Base-by-base conservation (phyloP, 2,888 invertebrate genomes). In the Amphipyra tragopoginis region DNA sequence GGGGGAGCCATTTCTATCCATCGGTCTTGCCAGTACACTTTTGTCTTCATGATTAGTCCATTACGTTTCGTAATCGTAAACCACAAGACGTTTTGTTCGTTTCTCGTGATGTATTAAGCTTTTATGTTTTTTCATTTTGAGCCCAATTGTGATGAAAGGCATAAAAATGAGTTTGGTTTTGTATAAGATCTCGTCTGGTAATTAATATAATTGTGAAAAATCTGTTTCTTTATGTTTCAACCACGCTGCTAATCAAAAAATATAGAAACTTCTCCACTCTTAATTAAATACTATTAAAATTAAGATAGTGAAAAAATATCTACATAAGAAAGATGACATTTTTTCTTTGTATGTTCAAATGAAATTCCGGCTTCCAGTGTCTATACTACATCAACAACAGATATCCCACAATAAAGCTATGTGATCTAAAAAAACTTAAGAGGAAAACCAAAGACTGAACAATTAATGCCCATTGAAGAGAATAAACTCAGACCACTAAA, bases 41-140 rank as follows among this genome's bases (percentile, higher is more conserved):
- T 63, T 58, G 47, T 71, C 52, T 63, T 58, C 34, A 44, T 67
- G 60, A 71, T 69, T 59, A 65, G 29, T 7, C 49, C 53, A 52
- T 65, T 60, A 53, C 47, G 42, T 65, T 15, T 49, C 42, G 40
- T 61, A 50, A 57, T 63, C 43, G 43, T 48, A 15, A 59, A 54
- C 52, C 44, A 50, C 50, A 50, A 57, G 45, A 63, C 11, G 54
- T 67, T 62, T 65, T 53, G 49, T 63, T 51, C 15, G 3, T 50
- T 44, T 15, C 49, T 14, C 26, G 33, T 54, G 38, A 58, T 51
- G 13, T 51, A 53, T 57, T 34, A 9, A n/a, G n/a, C 21, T 8
- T 43, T 49, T 40, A 53, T 60, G 51, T 47, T 21, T 50, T n/a
- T 47, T 50, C 34, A 43, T 54, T 65, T 40, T 14, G 42, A 11